Evolutionary conservation across 1,140 invertebrate genomes (phyloP).

Genomic region (Drosophila tristis): DNA sequence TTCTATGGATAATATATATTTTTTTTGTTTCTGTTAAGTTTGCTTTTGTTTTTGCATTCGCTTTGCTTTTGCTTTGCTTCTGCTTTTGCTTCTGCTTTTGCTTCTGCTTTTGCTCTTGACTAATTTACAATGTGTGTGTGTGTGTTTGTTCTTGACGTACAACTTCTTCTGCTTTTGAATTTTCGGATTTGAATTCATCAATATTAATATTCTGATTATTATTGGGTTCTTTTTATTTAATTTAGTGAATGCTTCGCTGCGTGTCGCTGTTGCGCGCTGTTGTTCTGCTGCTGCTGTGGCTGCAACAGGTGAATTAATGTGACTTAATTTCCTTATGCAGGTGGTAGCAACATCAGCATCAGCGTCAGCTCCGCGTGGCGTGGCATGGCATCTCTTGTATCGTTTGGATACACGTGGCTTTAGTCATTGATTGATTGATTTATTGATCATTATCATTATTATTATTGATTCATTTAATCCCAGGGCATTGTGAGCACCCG

Average conservation of each 20-base stretch:
- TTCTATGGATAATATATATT: slow-evolving; percentile 17
- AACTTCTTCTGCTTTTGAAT: slow-evolving; percentile 79
- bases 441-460: slow-evolving; percentile 52
- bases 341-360: slow-evolving; percentile 33
- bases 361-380: slow-evolving; percentile 17
- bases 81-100: slow-evolving; percentile 13
- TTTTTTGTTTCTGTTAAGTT: slow-evolving; percentile 39
- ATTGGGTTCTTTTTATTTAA: slow-evolving; percentile 46
- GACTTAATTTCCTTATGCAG: slow-evolving; percentile 69
- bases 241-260: slow-evolving; percentile 12
- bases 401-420: slow-evolving; percentile 4
- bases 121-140: slow-evolving; percentile 78
- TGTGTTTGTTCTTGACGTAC: slow-evolving; percentile 75
- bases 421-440: slow-evolving; percentile 46
- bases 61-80: slow-evolving; percentile 26
- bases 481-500: slow-evolving; percentile 86
- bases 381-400: slow-evolving; percentile 46
- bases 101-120: slow-evolving; percentile 50
- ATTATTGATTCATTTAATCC: slow-evolving; percentile 84
- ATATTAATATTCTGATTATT: slow-evolving; percentile 63
- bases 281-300: slow-evolving; percentile 26
- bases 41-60: slow-evolving; percentile 23
- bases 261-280: slow-evolving; percentile 13
- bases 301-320: no score
- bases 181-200: slow-evolving; percentile 77